Conservation (phyloP, 2,888 invertebrate genomes). For the Agriopis aurantiaria region DNA sequence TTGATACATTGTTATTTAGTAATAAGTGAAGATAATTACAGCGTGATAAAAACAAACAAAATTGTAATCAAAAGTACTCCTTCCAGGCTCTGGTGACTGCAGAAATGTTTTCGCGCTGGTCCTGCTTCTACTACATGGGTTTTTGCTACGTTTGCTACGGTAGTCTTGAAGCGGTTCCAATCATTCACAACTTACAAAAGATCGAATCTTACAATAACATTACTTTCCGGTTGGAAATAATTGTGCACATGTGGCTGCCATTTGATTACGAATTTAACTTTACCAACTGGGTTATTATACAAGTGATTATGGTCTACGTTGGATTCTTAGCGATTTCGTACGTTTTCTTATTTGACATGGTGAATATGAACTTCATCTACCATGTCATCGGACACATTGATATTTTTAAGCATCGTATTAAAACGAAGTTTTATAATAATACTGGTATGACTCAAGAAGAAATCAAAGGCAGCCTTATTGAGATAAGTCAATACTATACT, state of each 20-base stretch:
- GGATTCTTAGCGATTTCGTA: constrained; percentile 30
- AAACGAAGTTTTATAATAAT: constrained; percentile 37
- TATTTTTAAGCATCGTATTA: constrained; percentile 53
- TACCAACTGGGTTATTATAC: constrained; percentile 51
- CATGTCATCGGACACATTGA: constrained; percentile 60
- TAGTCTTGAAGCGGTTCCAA: constrained; percentile 39
- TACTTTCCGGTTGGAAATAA: constrained; percentile 53
- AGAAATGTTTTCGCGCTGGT: constrained; percentile 37
- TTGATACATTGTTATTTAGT: no score
- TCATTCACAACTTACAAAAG: constrained; percentile 41
- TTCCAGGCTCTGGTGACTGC: constrained; percentile 37
- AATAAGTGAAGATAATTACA: no score
- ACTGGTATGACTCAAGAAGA: constrained; percentile 44
- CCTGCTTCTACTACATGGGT: constrained; percentile 27
- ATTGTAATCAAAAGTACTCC: no score
- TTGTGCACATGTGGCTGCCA: constrained; percentile 58
- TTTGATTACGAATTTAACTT: constrained; percentile 58
- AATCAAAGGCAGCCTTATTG: constrained; percentile 47
- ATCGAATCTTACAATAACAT: constrained; percentile 51
- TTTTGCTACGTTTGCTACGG: constrained; percentile 30
- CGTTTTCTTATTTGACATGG: constrained; percentile 50
- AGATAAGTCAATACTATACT: constrained; percentile 53
- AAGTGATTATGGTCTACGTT: constrained; percentile 47
- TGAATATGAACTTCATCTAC: constrained; percentile 54
- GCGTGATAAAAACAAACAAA: no score